Conservation (phyloP, 2,797 vertebrate species). For the Gymnothorax reevesii region DNA sequence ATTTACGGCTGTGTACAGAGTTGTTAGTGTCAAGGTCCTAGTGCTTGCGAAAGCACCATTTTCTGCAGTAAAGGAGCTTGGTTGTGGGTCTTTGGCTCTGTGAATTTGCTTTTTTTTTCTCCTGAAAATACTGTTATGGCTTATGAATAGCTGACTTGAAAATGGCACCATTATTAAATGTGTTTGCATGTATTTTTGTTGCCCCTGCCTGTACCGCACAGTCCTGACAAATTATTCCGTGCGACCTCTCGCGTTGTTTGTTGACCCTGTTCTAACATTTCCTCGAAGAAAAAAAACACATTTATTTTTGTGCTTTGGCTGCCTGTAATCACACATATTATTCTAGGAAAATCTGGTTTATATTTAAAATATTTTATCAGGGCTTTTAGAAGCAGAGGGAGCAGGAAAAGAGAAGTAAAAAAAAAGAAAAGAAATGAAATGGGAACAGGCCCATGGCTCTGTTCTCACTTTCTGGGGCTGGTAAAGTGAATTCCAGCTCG, state of each 20-base stretch:
- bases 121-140: background rate
- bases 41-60: background rate
- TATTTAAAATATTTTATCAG: constrained; percentile 19
- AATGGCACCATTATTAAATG: background rate
- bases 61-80: background rate
- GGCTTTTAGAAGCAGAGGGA: constrained; percentile 45
- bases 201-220: background rate
- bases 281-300: constrained; percentile 26
- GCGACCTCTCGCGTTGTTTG: background rate
- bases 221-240: constrained; percentile 6
- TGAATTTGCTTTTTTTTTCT: background rate
- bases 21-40: constrained; percentile 4
- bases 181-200: background rate
- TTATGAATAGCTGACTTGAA: background rate
- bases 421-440: constrained; percentile 48
- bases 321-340: background rate
- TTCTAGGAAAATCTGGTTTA: constrained; percentile 12
- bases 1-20: background rate
- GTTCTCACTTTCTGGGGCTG: constrained; percentile 65
- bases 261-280: constrained; percentile 6
- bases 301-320: background rate
- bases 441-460: constrained; percentile 61
- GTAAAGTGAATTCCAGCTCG: constrained; percentile 77
- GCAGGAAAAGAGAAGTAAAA: constrained; percentile 48
- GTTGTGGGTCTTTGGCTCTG: constrained; percentile 2